Base-by-base conservation (phyloP, 2,113 vertebrate species). In the Telmatochromis sp. region DNA sequence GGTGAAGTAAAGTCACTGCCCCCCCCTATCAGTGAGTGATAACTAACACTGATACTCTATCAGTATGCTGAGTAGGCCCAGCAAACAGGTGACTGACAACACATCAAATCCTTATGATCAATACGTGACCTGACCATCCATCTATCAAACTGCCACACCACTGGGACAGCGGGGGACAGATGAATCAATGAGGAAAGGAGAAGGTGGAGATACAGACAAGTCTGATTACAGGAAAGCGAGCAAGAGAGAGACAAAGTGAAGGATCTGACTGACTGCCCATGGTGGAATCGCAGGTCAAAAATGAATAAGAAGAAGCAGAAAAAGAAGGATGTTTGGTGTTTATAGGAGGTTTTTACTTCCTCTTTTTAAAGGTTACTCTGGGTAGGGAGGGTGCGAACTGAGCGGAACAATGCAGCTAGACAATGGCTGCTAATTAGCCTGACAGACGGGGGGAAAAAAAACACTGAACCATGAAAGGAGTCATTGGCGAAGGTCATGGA, bases 341-440 rank as follows among this genome's bases (percentile, higher is more conserved):
- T 58, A 31, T 53, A 58, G 19, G 54, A 81, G 26, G 35, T 58
- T 85, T 85, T 86, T 21, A 51, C 54, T 85, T 94, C 86, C 75
- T 51, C 60, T 81, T 23, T 80, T 83, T 54, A 91, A 87, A 86
- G 83, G 80, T 89, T 58, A 82, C 23, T 15, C 51, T 85, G 65
- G 35, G 49, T 15, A 63, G 47, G 8, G 57, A 31, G 60, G 40
- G 54, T 86, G 83, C 40, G 81, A 87, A 79, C 17, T 81, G 55
- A 87, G 85, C 9, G 33, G 80, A 93, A 92, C 91, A 85, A 68
- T 31, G 79, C 68, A 86, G 9, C 68, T 9, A 75, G 58, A 91
- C 82, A 89, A 86, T 23, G 15, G 84, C 11, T 68, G 68, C 80
- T 84, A 94, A 91, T 89, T 89, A 90, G 75, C 49, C 87, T 63